Base-by-base conservation (phyloP, 2,888 invertebrate genomes). In the Nycteola revayana region DNA sequence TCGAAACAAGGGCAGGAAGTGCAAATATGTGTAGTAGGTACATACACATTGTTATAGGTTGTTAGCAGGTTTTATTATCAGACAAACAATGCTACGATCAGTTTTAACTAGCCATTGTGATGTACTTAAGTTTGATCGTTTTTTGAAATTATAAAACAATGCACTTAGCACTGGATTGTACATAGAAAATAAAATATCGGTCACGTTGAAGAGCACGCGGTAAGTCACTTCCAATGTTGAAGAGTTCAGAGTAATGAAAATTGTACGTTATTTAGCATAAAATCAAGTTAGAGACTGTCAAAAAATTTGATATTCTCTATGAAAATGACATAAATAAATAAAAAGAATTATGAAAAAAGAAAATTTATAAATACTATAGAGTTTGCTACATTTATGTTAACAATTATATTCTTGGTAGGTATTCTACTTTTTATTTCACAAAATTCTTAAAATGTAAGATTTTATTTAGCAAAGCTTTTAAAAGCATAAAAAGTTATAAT, bases 51-150 rank as follows among this genome's bases (percentile, higher is more conserved):
- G n/a, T 7, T 21, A 21, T 21, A 56, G 58, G 62, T 64, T 67
- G 70, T 75, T 80, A 75, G 77, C 74, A 69, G 48, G 46, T 58
- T 14, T 64, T 60, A 70, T 73, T 72, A 73, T 72, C 60, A 58
- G 64, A 75, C 60, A 71, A 82, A 85, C 82, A 86, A 85, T 85
- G 69, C 71, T 66, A 72, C 74, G 74, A 76, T 75, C 73, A 74
- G 55, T 65, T 56, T 59, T 66, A 67, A 79, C 51, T 59, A 54
- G 59, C 82, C 60, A 85, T 87, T 86, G 86, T 84, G 47, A 51
- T 40, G 45, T 51, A 37, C 46, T 57, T 65, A 59, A 65, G 59
- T 60, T 43, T 42, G 48, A 66, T 69, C 60, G 59, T 52, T 76
- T 82, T 80, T 75, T 71, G 60, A 49, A 60, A 59, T 57, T 54